Conservation (phyloP, 2,888 invertebrate genomes). For the Xanthorhoe spadicearia region DNA sequence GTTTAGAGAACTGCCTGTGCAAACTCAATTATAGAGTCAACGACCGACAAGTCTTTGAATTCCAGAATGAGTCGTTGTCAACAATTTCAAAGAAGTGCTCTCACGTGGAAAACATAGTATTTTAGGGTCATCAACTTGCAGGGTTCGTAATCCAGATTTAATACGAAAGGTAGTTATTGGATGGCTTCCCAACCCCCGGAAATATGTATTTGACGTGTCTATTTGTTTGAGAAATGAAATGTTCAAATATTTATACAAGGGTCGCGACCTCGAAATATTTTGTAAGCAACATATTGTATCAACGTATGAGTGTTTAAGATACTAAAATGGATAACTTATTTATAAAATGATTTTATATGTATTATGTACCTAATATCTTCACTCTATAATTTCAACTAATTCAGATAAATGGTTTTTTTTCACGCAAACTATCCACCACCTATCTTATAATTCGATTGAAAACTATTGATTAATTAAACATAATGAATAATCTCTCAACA, state of each 20-base stretch:
- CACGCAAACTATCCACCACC: too few species aligned
- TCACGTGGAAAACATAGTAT: constrained; percentile 23
- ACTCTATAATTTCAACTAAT: too few species aligned
- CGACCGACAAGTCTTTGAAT: constrained; percentile 24
- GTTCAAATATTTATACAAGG: constrained; percentile 7
- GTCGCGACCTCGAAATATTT: constrained; percentile 1
- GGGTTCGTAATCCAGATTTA: constrained; percentile 24
- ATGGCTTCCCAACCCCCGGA: constrained; percentile 27
- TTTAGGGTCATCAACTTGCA: constrained; percentile 30
- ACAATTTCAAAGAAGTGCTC: constrained; percentile 34
- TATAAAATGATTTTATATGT: too few species aligned
- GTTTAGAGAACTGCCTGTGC: constrained; percentile 13
- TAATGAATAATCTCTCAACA: too few species aligned
- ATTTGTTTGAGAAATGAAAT: constrained; percentile 1
- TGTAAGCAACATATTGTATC: background rate
- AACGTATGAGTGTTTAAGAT: background rate
- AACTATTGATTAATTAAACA: too few species aligned
- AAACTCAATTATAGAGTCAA: constrained; percentile 15
- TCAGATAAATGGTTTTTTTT: too few species aligned
- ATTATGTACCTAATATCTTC: too few species aligned
- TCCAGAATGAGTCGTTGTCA: constrained; percentile 25
- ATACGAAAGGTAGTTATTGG: constrained; percentile 15
- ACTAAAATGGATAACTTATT: too few species aligned
- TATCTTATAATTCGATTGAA: too few species aligned
- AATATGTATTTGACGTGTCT: constrained; percentile 12